Base-by-base conservation (phyloP, 2,888 invertebrate species). In the Ophioninae sp. region DNA sequence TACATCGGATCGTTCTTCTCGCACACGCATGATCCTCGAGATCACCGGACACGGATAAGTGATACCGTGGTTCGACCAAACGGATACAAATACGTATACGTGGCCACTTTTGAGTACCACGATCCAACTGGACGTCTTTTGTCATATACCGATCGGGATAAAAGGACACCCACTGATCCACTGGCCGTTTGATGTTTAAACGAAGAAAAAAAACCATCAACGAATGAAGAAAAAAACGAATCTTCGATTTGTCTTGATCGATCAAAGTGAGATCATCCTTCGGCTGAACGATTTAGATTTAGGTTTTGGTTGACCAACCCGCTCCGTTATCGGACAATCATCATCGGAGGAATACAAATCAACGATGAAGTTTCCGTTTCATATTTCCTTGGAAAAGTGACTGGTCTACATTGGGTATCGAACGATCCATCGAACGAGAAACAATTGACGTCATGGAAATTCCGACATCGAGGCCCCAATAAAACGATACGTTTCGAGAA, bases 21-120 rank as follows among this genome's bases (percentile, higher is more conserved):
- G 23, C 57, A 21, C 65, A 23, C 62, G 21, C n/a, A 67, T 67
- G 44, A 79, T 73, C 57, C 20, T 30, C 70, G 23, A 59, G 79
- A 79, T 79, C 67, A 7, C 50, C 7, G 72, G 41, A 17, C 56
- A 44, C 59, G 30, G 73, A 79, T 79, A 72, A 67, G 37, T 65
- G 10, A 21, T 41, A 5, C 64, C 10, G 10, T 39, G 23, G 56
- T 23, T 79, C 62, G 78, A 69, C 50, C 62, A 61, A 57, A 10
- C 13, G 7, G n/a, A 39, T 21, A 10, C 44, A 44, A 21, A 50
- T 68, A 20, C 39, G 20, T 30, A 23, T 44, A 30, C 17, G 39
- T 10, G 17, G 39, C 7, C 37, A 65, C 13, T 20, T 50, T 64
- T 20, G 6, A 23, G 3, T 1, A 17, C 6, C 56, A 20, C n/a